Conservation (phyloP, 2,113 vertebrate genomes). For the Nestor notabilis region DNA sequence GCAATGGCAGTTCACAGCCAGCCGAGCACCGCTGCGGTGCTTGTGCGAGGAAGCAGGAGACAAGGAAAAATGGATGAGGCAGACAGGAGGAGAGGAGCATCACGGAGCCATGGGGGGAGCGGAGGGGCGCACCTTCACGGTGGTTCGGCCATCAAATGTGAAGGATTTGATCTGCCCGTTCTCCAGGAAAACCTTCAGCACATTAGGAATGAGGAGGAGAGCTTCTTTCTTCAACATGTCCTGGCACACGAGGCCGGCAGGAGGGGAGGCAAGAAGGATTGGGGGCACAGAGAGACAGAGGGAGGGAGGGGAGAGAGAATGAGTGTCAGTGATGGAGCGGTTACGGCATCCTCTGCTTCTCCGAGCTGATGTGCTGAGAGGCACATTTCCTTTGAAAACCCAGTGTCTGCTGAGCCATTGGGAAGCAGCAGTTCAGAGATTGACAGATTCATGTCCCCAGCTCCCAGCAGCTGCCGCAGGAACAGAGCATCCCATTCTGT, state of each 20-base stretch:
- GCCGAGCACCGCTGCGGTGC: background rate
- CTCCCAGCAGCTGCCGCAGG: background rate
- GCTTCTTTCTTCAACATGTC: constrained; percentile 99
- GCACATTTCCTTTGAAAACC: background rate
- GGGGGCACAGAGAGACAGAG: background rate
- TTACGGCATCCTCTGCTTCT: background rate
- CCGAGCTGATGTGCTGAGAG: background rate
- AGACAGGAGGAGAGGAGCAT: background rate
- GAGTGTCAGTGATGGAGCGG: background rate
- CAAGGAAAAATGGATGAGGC: background rate
- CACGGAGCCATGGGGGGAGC: accelerated
- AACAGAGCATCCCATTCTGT: background rate
- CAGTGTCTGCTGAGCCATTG: background rate
- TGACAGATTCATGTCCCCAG: background rate
- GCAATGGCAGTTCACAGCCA: background rate
- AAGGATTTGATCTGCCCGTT: constrained; percentile 99
- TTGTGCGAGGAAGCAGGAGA: background rate
- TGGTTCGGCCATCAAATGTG: constrained; percentile 96
- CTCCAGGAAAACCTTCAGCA: constrained; percentile 98
- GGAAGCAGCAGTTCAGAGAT: background rate
- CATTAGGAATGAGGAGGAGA: constrained; percentile 95
- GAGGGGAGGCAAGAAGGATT: background rate
- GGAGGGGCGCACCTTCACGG: constrained; percentile 85
- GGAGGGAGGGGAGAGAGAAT: background rate
- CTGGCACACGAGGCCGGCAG: constrained; percentile 61